phyloP scores from a whole-genome alignment of 2,113 vertebrate genomes.

The Alligator mississippiensis region DNA sequence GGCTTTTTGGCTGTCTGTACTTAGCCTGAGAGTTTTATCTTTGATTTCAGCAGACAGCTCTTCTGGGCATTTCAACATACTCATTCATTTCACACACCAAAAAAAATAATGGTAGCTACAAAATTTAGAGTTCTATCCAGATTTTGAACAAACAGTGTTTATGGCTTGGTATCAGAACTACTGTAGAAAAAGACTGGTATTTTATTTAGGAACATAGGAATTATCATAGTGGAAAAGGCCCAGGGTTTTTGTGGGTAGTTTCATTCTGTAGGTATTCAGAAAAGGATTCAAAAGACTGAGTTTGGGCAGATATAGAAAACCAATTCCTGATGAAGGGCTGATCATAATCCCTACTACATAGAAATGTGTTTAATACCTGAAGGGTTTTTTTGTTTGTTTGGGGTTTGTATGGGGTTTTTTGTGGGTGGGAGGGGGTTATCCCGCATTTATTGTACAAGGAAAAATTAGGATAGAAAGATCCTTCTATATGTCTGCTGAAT shows the following conservation, averaged over 20 bases:
- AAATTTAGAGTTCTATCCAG: background rate
- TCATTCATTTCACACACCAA: background rate
- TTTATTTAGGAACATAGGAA: background rate
- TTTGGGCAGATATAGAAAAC: background rate
- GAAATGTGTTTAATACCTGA: background rate
- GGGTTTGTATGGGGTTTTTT: background rate
- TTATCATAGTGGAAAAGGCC: background rate
- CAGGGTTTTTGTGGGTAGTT: background rate
- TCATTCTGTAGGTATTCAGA: background rate
- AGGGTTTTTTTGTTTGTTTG: background rate
- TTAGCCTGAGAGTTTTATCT: background rate
- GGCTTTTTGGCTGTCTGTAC: no score
- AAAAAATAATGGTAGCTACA: background rate
- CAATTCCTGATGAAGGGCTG: background rate
- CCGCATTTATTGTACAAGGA: background rate
- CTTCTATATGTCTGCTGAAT: background rate
- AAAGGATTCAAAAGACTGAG: rapidly evolving
- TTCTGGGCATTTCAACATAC: background rate
- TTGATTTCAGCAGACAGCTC: background rate
- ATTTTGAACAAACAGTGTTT: background rate
- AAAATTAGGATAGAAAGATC: background rate
- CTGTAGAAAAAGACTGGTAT: background rate
- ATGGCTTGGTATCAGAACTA: background rate
- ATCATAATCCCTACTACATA: background rate
- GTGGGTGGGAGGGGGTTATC: background rate